These are phyloP conservation scores for Mixornis gularis DNA, from an alignment of 2,113 vertebrate genomes.

Conservation along the genomic window DNA sequence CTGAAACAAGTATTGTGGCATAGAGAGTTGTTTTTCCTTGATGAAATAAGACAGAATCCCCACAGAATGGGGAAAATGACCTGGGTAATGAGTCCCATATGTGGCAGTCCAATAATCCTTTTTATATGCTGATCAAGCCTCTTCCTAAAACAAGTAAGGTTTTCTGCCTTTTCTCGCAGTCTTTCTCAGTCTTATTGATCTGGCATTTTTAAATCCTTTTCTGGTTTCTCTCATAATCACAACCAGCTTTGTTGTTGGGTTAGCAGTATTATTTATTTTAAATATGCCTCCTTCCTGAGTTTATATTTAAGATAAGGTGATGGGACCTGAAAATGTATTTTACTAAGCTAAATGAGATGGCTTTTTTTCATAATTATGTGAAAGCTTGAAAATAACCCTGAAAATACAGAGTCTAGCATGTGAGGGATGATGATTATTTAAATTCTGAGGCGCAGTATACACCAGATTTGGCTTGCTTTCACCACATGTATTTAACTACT, in stretches of 20 bases:
- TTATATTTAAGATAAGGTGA: neutral
- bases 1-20: neutral
- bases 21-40: neutral
- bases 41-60: neutral
- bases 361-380: neutral
- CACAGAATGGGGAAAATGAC: neutral
- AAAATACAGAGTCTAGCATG: neutral
- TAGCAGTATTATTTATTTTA: neutral
- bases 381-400: neutral
- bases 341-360: neutral
- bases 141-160: neutral
- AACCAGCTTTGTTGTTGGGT: neutral
- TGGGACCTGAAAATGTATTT: neutral
- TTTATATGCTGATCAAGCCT: slow-evolving; percentile 24
- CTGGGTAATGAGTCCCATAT: slow-evolving; percentile 3
- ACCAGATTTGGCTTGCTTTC: neutral
- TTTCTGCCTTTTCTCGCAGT: neutral
- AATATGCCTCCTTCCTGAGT: neutral
- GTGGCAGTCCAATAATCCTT: neutral
- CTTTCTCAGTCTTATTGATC: neutral
- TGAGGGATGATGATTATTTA: neutral
- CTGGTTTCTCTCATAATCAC: neutral
- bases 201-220: neutral
- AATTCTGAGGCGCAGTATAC: neutral
- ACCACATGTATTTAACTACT: neutral